Base-by-base conservation (phyloP, 2,113 vertebrate genomes). In the Speoplatyrhinus poulsoni region DNA sequence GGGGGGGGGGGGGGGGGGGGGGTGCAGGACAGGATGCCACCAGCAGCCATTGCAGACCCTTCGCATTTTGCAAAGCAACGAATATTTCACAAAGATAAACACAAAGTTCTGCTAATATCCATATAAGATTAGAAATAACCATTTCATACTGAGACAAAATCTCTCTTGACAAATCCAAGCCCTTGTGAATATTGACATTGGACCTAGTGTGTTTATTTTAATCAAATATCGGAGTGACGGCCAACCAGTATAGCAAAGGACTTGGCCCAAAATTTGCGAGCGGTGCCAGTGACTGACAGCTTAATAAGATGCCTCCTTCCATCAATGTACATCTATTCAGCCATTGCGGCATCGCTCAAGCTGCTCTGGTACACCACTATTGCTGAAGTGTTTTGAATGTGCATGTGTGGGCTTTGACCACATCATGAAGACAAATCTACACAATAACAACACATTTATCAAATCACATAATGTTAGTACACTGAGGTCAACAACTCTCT, bases 21-120 rank as follows among this genome's bases (percentile, higher is more conserved):
- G 48, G 16, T 19, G 60, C 62, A 70, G 62, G 71, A 26, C 16
- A 62, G 69, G 36, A 83, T 58, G 6, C 80, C 17, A 48, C 65
- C 84, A 82, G 83, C 80, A 85, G 75, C 70, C 71, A 19, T 70
- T 71, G 48, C 67, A 62, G 26, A 77, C 12, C 3, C 57, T 11
- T 11, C 57, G 1, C 46, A 47, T 41, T 56, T 57, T 54, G 12
- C 6, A 58, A 60, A 54, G 41, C 41, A 52, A 12, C 0, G 2
- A 55, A 46, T 16, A 17, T 65, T 50, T 54, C 49, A 36, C 15
- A 41, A 10, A 65, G 53, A 67, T 11, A n/a, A 56, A 56, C 15
- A 17, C 16, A n/a, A 56, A 17, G 49, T 13, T 50, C 49, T 50
- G 13, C 49, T 50, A 50, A 50, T 41, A 41, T 41, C 36, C 36